Percentiles rank a stretch among this genome's conserved stretches.
Evolutionary conservation across 2,797 vertebrate species (phyloP).

Genomic region (Lophotriccus pileatus): DNA sequence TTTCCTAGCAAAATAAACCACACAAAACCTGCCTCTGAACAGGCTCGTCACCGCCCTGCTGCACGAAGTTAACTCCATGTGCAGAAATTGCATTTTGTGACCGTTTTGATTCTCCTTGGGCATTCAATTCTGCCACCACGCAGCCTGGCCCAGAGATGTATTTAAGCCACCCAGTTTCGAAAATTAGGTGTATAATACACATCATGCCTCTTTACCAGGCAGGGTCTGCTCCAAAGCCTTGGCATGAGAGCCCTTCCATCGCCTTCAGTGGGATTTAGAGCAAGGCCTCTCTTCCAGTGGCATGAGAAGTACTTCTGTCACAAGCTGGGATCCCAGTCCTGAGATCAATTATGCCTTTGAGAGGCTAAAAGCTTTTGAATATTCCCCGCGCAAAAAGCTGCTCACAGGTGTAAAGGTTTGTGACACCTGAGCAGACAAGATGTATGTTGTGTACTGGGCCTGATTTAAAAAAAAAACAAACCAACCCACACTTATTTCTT

Average conservation of each 20-base stretch:
- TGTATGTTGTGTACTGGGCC: neutral
- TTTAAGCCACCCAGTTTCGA: neutral
- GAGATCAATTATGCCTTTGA: neutral
- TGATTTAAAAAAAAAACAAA: neutral
- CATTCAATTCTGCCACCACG: neutral
- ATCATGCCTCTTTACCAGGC: neutral
- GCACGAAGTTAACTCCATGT: accelerated
- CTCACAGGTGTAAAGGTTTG: neutral
- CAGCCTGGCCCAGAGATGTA: neutral
- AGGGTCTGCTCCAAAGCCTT: neutral
- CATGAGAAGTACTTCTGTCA: neutral
- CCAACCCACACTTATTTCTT: neutral
- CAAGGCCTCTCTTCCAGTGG: neutral
- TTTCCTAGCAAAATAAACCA: neutral
- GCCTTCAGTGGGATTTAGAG: neutral
- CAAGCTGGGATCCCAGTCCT: neutral
- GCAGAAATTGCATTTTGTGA: neutral
- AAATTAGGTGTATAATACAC: neutral
- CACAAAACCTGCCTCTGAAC: neutral
- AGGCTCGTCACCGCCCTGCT: accelerated
- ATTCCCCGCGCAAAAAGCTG: neutral
- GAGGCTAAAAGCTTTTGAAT: neutral
- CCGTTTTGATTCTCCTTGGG: neutral
- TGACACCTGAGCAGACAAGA: accelerated
- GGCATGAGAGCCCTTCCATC: neutral